Evolutionary conservation across 2,113 vertebrate species (phyloP), one percentile per base, ranked within the genome.

Genomic region (Lophochroa leadbeateri): DNA sequence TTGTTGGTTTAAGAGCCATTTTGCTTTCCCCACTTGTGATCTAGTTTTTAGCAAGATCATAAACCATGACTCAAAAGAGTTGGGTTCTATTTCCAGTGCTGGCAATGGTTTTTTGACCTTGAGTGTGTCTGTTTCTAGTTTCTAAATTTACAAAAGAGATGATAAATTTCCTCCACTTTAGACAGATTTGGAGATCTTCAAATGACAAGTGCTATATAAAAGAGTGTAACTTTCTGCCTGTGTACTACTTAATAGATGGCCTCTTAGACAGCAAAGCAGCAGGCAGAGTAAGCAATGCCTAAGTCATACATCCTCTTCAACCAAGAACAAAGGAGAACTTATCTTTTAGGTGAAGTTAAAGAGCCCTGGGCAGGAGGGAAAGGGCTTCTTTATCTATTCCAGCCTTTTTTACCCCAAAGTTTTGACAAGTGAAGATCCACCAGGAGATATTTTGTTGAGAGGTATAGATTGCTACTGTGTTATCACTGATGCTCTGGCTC

Each of bases 151-250:
- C 24, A 82, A 92, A 88, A 90, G 10, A 84, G 89, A 83, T 90
- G 31, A 93, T 80, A 96, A 80, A 88, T 93, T 90, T 94, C 82
- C 82, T 83, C 68, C 68, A 60, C 80, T 95, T 93, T 61, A 52
- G 68, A 92, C 79, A 88, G 83, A 90, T 94, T 92, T 91, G 60
- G 90, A 95, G 86, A 88, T 91, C 81, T 91, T 84, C 77, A 94
- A 72, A 79, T 85, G 86, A 79, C 88, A 95, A 88, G 57, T 43
- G 72, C 69, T 90, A 41, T 49, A 88, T 57, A 88, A 95, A 95
- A 92, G 47, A 81, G 44, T 17, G 0, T 11, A 94, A 81, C n/a
- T 41, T 90, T 84, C 80, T 95, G 88, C 80, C 90, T 94, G 80
- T 10, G 0, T 64, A 60, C 71, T 78, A 35, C 47, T 81, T 93